These are phyloP conservation scores for Suillia variegata DNA, from an alignment of 2,888 invertebrate species.

Conservation along the genomic window DNA sequence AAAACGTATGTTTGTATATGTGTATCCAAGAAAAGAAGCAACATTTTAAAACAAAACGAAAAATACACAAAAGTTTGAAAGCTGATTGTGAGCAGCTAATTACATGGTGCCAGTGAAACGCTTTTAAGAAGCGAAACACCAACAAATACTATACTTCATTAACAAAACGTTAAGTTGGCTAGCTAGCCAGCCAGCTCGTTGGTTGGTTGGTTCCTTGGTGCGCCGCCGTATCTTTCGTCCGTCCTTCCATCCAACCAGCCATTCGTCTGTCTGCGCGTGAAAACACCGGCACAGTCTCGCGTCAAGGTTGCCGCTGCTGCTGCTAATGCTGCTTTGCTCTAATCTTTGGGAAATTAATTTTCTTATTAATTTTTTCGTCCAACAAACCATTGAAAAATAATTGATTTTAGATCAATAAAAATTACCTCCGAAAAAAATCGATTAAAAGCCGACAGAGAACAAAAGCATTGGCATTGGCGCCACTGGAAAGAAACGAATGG, in stretches of 20 bases:
- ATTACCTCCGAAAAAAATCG: conserved; percentile 33
- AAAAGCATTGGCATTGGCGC: conserved; percentile 33
- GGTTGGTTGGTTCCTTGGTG: no score
- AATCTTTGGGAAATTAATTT: conserved; percentile 15
- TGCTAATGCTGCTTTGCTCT: no score
- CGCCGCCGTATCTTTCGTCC: no score
- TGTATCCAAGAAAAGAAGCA: not conserved
- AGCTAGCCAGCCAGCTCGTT: not conserved
- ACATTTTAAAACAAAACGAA: not conserved
- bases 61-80: conserved; percentile 14
- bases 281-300: no score
- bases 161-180: not conserved
- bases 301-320: no score
- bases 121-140: conserved; percentile 3
- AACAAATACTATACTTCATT: not conserved
- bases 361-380: conserved; percentile 21
- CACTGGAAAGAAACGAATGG: conserved; percentile 21
- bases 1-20: no score
- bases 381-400: conserved; percentile 29
- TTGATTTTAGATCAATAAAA: conserved; percentile 40
- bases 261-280: no score
- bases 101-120: conserved; percentile 44
- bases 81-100: conserved; percentile 45
- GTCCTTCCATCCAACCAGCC: no score
- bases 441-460: conserved; percentile 28